phyloP scores from a whole-genome alignment of 2,113 vertebrate genomes.

The Andinoacara biseriatus region DNA sequence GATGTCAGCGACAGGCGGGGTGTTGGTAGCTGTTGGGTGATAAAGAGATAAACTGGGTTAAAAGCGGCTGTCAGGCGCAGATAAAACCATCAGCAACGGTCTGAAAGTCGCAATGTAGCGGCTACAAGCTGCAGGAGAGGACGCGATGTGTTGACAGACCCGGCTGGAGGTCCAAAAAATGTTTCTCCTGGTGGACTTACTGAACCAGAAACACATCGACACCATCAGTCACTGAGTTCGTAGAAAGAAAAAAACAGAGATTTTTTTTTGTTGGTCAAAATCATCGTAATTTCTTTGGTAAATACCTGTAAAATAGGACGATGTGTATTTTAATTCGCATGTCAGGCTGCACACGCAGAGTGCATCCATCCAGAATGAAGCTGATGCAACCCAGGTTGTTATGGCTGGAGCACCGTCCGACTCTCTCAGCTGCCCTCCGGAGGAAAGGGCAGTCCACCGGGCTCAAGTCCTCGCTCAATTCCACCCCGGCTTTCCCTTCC shows the following conservation, averaged over 20 bases:
- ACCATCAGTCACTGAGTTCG: background rate
- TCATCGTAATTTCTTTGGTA: background rate
- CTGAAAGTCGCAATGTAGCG: constrained; percentile 43
- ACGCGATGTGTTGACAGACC: constrained; percentile 11
- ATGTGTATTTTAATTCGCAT: constrained; percentile 67
- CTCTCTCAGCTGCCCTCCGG: constrained; percentile 11
- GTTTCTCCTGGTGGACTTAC: constrained; percentile 10
- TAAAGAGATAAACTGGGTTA: constrained; percentile 66
- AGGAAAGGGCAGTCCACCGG: constrained; percentile 31
- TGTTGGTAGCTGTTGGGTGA: constrained; percentile 50
- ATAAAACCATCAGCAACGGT: constrained; percentile 77
- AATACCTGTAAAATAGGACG: background rate
- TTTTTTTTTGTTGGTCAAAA: background rate
- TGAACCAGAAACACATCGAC: background rate
- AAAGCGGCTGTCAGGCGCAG: constrained; percentile 66
- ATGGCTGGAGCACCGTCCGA: constrained; percentile 45
- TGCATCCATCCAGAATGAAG: constrained; percentile 42
- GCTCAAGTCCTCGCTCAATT: background rate
- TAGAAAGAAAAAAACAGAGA: background rate
- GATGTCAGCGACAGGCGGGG: constrained; percentile 75
- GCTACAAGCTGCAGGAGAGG: background rate
- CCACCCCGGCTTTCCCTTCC: background rate
- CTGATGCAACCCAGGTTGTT: constrained; percentile 42
- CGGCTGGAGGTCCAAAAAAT: background rate
- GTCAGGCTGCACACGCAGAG: constrained; percentile 44